phyloP scores from a whole-genome alignment of 2,888 invertebrate species.

The Drosophila melanosoma region DNA sequence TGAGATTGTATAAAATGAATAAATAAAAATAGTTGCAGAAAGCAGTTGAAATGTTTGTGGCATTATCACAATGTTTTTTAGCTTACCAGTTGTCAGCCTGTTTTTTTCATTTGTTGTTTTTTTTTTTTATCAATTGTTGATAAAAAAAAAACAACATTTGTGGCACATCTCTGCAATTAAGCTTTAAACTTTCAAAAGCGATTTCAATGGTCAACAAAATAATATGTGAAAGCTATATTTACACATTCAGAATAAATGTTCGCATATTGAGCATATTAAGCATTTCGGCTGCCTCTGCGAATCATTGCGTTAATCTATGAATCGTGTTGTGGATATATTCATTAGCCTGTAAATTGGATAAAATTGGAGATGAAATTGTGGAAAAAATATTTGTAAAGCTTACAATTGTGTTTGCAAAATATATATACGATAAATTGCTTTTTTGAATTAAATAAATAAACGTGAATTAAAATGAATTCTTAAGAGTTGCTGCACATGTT shows the following conservation, averaged over 20 bases:
- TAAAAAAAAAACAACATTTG: neutral
- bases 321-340: slow-evolving; percentile 16
- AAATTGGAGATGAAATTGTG: neutral
- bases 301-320: slow-evolving; percentile 19
- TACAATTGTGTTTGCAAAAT: neutral
- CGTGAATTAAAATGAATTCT: neutral
- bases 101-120: slow-evolving; percentile 11
- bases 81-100: slow-evolving; percentile 23
- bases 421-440: neutral
- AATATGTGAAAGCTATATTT: slow-evolving; percentile 23
- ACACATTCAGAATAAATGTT: slow-evolving; percentile 7
- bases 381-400: slow-evolving; percentile 3
- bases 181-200: slow-evolving; percentile 28
- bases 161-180: slow-evolving; percentile 32
- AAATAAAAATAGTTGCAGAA: slow-evolving; percentile 42
- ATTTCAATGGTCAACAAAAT: slow-evolving; percentile 39
- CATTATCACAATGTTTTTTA: slow-evolving; percentile 60
- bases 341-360: slow-evolving; percentile 33
- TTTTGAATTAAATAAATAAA: neutral
- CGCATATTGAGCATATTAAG: slow-evolving; percentile 9
- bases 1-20: slow-evolving; percentile 29
- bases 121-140: slow-evolving; percentile 28
- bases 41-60: slow-evolving; percentile 53
- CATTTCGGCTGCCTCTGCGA: slow-evolving; percentile 11
- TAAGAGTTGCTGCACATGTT: neutral